Evolutionary conservation across 2,113 vertebrate genomes (phyloP).

Genomic region (Balaeniceps rex): DNA sequence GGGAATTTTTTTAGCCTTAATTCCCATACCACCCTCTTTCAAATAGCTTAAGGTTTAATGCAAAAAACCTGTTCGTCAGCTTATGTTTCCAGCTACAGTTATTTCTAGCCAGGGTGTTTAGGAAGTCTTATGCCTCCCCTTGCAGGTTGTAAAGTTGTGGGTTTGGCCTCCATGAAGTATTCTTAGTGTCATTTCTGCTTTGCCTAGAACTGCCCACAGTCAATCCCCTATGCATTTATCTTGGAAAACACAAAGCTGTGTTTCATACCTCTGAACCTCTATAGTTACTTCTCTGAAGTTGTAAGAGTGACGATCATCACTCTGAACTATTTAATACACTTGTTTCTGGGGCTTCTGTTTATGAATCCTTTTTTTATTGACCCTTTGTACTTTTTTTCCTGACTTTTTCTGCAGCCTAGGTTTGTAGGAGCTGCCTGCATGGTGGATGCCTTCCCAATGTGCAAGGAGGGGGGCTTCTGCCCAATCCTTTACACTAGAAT

Average conservation of each 20-base stretch:
- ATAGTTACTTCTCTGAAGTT: neutral
- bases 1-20: conserved; percentile 39
- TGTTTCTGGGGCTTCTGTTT: neutral
- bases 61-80: conserved; percentile 49
- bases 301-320: neutral
- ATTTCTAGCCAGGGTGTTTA: conserved; percentile 27
- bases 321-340: neutral
- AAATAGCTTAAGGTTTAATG: conserved; percentile 52
- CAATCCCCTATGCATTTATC: neutral
- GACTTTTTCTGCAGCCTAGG: neutral
- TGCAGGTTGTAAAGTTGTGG: conserved; percentile 28
- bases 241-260: neutral
- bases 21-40: conserved; percentile 15
- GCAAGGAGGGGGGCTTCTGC: neutral
- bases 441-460: neutral
- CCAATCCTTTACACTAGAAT: neutral
- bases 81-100: conserved; percentile 34
- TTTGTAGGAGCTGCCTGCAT: neutral
- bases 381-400: neutral
- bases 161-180: neutral
- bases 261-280: neutral
- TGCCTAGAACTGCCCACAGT: neutral
- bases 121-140: conserved; percentile 12
- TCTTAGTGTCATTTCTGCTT: neutral
- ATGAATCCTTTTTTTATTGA: neutral